phyloP scores from a whole-genome alignment of 2,888 invertebrate genomes.

The Eledone cirrhosa region DNA sequence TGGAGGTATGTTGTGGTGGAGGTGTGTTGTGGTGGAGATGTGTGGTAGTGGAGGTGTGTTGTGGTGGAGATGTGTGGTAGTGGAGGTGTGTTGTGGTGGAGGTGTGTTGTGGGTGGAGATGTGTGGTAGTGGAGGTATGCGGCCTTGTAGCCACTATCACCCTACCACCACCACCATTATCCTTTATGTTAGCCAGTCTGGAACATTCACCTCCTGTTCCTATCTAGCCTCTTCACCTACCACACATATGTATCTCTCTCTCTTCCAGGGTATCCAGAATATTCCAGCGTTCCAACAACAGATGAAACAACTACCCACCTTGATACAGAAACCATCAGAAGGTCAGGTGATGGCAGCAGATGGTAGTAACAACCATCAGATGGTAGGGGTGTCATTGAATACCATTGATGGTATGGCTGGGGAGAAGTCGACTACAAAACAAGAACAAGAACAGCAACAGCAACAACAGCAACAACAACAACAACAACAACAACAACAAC shows the following conservation, averaged over 20 bases:
- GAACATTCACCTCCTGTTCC: too few species aligned
- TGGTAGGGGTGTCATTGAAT: not conserved
- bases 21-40: too few species aligned
- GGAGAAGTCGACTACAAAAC: not conserved
- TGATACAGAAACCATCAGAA: constrained; percentile 40
- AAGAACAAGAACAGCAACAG: not conserved
- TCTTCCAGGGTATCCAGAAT: constrained; percentile 51
- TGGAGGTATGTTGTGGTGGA: too few species aligned
- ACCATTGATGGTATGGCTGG: not conserved
- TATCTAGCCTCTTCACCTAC: too few species aligned
- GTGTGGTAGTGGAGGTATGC: too few species aligned
- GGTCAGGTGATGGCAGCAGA: constrained; percentile 24
- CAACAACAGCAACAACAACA: not conserved
- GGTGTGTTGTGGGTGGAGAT: too few species aligned
- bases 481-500: not conserved
- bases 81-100: too few species aligned
- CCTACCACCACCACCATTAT: too few species aligned
- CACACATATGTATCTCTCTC: not conserved
- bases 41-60: too few species aligned
- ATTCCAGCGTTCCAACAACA: constrained; percentile 52
- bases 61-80: too few species aligned
- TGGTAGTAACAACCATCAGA: not conserved
- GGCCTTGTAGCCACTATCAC: too few species aligned
- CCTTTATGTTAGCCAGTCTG: too few species aligned
- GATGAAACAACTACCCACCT: constrained; percentile 40